Evolutionary conservation across 1,140 invertebrate species (phyloP).

Genomic region (Battus philenor): DNA sequence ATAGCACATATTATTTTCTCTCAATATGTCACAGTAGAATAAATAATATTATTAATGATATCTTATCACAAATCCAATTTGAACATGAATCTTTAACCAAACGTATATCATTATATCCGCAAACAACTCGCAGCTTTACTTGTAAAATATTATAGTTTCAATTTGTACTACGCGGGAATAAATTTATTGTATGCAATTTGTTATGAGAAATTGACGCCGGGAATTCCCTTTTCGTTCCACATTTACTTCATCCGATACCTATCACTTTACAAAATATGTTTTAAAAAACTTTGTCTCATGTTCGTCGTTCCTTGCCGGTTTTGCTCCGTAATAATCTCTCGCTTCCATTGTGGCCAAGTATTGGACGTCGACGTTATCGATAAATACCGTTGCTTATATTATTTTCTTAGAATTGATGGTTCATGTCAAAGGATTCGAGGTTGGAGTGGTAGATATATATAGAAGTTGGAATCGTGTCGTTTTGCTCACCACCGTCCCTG

Average conservation of each 20-base stretch:
- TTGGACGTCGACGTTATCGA: background rate
- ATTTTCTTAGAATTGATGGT: slow-evolving; percentile 19
- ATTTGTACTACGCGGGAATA: slow-evolving; percentile 32
- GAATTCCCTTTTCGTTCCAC: slow-evolving; percentile 50
- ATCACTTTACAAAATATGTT: slow-evolving; percentile 3
- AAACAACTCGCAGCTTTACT: slow-evolving; percentile 30
- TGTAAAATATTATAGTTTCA: slow-evolving; percentile 28
- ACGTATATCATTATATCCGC: slow-evolving; percentile 8
- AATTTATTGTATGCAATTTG: slow-evolving; percentile 49
- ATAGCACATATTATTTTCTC: no score
- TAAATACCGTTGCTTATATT: slow-evolving; percentile 3
- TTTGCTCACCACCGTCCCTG: no score
- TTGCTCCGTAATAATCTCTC: no score
- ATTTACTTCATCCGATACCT: slow-evolving; percentile 31
- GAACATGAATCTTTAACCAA: slow-evolving; percentile 5
- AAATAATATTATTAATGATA: slow-evolving; percentile 9
- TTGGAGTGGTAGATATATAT: slow-evolving; percentile 31
- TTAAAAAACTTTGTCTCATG: no score
- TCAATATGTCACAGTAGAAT: background rate
- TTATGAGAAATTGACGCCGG: slow-evolving; percentile 51
- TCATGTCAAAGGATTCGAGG: slow-evolving; percentile 22
- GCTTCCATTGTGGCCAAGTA: background rate
- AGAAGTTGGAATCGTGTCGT: no score
- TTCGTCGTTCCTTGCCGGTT: no score
- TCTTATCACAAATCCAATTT: slow-evolving; percentile 12